phyloP scores from a whole-genome alignment of 1,140 invertebrate genomes.

The Diabrotica undecimpunctata region DNA sequence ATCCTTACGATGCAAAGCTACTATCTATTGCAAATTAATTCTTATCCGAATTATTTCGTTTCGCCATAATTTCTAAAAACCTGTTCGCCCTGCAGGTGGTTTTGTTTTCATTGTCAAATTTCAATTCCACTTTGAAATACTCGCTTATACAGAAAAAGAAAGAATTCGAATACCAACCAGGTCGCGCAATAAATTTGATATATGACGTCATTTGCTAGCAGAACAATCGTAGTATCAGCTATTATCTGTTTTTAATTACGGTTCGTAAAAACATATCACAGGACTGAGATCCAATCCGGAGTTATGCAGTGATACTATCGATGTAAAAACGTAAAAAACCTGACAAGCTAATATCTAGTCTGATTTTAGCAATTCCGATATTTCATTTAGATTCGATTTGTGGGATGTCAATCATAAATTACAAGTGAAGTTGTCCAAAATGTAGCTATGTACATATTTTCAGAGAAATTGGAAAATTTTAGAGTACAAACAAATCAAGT shows the following conservation, averaged over 20 bases:
- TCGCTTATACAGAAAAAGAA: background rate
- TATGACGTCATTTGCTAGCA: slow-evolving; percentile 4
- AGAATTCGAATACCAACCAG: slow-evolving; percentile 1
- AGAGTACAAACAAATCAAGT: too few species aligned
- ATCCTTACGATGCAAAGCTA: too few species aligned
- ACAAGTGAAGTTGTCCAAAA: background rate
- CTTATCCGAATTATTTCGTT: too few species aligned
- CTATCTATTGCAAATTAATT: too few species aligned
- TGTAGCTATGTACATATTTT: background rate
- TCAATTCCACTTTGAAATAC: background rate
- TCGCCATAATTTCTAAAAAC: background rate
- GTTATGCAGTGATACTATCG: background rate
- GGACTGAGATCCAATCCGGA: slow-evolving; percentile 3
- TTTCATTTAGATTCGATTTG: background rate
- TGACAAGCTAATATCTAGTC: slow-evolving; percentile 1
- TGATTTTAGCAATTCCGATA: background rate
- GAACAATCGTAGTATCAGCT: background rate
- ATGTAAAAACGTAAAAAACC: slow-evolving; percentile 3
- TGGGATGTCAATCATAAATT: slow-evolving; percentile 1
- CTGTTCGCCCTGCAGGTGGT: background rate
- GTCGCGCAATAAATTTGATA: slow-evolving; percentile 12
- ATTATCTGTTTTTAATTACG: slow-evolving; percentile 16
- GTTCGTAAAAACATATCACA: slow-evolving; percentile 7
- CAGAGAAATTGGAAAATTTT: background rate
- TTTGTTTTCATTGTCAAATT: background rate